Evolutionary conservation across 2,888 invertebrate species (phyloP).

Genomic region (Malthinus seriepunctatus): DNA sequence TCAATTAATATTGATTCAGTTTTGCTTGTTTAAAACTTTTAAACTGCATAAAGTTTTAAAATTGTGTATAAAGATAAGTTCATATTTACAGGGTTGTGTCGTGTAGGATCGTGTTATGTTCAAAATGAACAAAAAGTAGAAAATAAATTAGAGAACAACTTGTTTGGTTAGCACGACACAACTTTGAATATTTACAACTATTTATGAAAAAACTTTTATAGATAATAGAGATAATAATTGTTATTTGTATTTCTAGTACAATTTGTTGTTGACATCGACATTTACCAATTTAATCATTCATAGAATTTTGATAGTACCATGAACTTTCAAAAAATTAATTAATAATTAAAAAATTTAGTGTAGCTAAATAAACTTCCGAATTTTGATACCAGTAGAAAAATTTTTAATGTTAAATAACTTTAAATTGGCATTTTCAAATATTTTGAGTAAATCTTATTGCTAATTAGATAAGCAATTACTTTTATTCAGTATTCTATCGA

Average conservation of each 20-base stretch:
- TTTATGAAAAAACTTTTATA: background rate
- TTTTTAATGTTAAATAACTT: conserved; percentile 5
- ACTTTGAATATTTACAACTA: too few species aligned
- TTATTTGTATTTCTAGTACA: conserved; percentile 14
- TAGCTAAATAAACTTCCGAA: conserved; percentile 8
- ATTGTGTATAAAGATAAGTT: background rate
- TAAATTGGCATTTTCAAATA: conserved; percentile 2
- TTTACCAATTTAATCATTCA: background rate
- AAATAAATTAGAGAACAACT: too few species aligned
- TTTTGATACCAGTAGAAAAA: conserved; percentile 20
- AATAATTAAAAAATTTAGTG: conserved; percentile 7
- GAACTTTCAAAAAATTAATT: conserved; percentile 7
- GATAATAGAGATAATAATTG: conserved; percentile 7
- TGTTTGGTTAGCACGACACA: too few species aligned
- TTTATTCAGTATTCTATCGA: conserved; percentile 5
- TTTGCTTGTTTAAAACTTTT: conserved; percentile 1
- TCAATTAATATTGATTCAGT: background rate
- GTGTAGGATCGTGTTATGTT: background rate
- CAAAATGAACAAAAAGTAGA: conserved; percentile 1
- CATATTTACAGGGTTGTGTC: too few species aligned
- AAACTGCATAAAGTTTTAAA: background rate
- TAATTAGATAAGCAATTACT: conserved; percentile 6
- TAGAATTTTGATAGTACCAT: conserved; percentile 5
- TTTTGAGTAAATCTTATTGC: conserved; percentile 8
- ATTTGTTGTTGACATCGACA: conserved; percentile 8